Base-by-base conservation (phyloP, 2,797 vertebrate species). In the Neomorphus geoffroyi region DNA sequence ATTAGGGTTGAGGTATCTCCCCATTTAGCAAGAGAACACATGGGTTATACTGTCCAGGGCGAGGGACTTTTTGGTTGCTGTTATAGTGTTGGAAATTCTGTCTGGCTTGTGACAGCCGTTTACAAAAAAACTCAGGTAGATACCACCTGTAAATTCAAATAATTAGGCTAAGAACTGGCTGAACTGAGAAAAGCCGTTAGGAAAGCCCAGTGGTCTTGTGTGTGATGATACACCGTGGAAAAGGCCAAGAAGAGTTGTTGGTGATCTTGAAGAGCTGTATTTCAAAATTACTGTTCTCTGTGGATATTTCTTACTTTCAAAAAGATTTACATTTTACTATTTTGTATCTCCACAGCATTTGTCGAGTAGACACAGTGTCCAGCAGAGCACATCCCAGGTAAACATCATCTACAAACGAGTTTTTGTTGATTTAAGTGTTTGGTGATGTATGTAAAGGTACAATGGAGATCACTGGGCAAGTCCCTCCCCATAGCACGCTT, bases 331-430 rank as follows among this genome's bases (percentile, higher is more conserved):
- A 32, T 86, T 37, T 88, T 86, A 78, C n/a, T 86, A 2, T 94
- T 94, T 56, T 94, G 92, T 97, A 78, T 96, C 91, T 97, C 92
- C 89, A 74, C 97, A 99, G 99, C 99, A 99, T 96, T 98, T 99
- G 92, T 99, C 99, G 97, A 99, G 99, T 97, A 98, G 99, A 95
- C 99, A 99, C 98, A 99, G 99, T 94, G 99, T 99, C 94, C 99
- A 99, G 97, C 99, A 99, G 97, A 99, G 99, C 98, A 99, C 99
- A 70, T 99, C 99, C 86, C 99, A 99, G 99, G 99, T 99, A 98
- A 95, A 48, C 45, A 69, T 70, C 19, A 45, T 28, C 15, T 19
- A 16, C 32, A 2, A 86, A 53, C 21, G 32, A 45, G 23, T 61
- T 83, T 58, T 21, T 73, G 12, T 74, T 88, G 33, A 58, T 80